Base-by-base conservation (phyloP, 2,888 invertebrate genomes). In the Trissoscelio sp. region DNA sequence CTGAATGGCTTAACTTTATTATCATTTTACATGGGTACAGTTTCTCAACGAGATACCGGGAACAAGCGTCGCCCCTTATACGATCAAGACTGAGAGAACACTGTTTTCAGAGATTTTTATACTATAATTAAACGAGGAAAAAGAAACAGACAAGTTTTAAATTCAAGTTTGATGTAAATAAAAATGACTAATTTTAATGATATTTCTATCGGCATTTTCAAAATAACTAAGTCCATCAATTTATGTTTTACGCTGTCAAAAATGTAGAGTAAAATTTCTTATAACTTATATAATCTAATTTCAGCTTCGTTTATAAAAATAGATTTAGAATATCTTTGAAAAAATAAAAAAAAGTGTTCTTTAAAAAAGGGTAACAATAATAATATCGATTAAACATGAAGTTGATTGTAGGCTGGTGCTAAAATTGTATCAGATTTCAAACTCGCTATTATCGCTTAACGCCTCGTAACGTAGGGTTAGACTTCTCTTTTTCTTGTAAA, bases 1-100 rank as follows among this genome's bases (percentile, higher is more conserved):
- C 89, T 74, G 64, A 74, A 78, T 82, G 74, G 78, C 78, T 78
- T 70, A 77, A 77, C 82, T 82, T 82, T 79, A 82, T 82, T 82
- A 82, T 82, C 82, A 79, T 77, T 79, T 77, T 77, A 82, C 82
- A 82, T 75, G 79, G 79, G 66, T 74, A 79, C 58, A 81, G 81
- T 81, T 77, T 75, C 81, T 81, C 81, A 77, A 75, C 81, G 46
- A 82, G 75, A 82, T 75, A 75, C 82, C 79, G 72, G 70, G 75
- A 82, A 82, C 70, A 60, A 79, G 72, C 69, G 46, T 57, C 42
- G 67, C 20, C 69, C 74, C 70, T 64, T 75, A 46, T 58, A 64
- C 80, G 80, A 77, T 66, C 73, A 60, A 81, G 60, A 73, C 77
- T 67, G 75, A 66, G 77, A 81, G 75, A 77, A 81, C 81, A 77